Base-by-base conservation (phyloP, 2,113 vertebrate genomes). In the Okapia johnstoni region DNA sequence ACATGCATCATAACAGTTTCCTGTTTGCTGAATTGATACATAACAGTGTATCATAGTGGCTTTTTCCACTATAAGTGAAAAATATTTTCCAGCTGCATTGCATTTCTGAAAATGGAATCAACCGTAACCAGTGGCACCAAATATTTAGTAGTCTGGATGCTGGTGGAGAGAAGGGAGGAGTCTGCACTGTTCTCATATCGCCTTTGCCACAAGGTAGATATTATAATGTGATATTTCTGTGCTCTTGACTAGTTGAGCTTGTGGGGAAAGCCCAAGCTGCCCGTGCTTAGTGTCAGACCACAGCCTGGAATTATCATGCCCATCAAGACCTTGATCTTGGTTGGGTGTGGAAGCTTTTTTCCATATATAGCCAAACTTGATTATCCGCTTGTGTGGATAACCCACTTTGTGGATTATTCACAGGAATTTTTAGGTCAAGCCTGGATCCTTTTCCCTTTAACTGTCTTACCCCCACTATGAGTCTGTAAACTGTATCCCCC, bases 41-140 rank as follows among this genome's bases (percentile, higher is more conserved):
- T 63, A 89, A 28, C 16, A 52, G 36, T 23, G 26, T 77, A 89
- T 73, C 36, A 73, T 25, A 25, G 66, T 73, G 90, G 28, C 80
- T 81, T 60, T 97, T 98, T 98, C 52, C 97, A 52, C 85, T 92
- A 25, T 36, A 96, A 96, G 36, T 28, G 86, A 98, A 92, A 79
- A 95, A 57, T 55, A 83, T 76, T 76, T 97, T 97, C 81, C 96
- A 97, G 88, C 92, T 98, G 93, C 30, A 76, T 70, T 58, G 80
- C 88, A 4, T 96, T 98, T 98, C 95, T 97, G 95, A 93, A 98
- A 98, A 86, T 93, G 70, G 97, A 97, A 95, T 94, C 95, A 84
- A 3, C 85, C 46, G 2, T 43, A 95, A 98, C 91, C 86, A 96
- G 88, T 96, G 94, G 98, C 98, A 98, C 97, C 98, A 97, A 94